Percentiles rank a stretch among this genome's conserved stretches.
These are phyloP conservation scores for Crocallis elinguaria DNA, from an alignment of 2,888 invertebrate genomes.

Conservation along the genomic window DNA sequence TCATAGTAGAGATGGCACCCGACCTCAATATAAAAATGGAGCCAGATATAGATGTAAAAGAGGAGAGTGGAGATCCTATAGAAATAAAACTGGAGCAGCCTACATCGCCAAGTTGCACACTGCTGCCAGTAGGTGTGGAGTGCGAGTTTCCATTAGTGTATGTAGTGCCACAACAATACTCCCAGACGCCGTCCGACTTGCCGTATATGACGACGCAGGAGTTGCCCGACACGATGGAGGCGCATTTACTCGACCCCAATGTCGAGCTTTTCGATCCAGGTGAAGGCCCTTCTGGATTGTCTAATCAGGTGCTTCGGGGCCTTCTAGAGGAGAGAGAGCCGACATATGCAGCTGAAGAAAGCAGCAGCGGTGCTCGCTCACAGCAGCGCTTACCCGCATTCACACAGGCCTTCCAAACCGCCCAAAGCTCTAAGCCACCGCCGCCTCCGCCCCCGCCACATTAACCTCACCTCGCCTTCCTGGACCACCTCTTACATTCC, in stretches of 20 bases:
- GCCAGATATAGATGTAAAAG: constrained; percentile 61
- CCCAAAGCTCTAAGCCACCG: constrained; percentile 78
- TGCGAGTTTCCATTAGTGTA: constrained; percentile 69
- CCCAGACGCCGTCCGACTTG: constrained; percentile 61
- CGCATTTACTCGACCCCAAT: constrained; percentile 62
- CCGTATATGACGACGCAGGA: constrained; percentile 58
- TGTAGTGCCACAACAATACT: constrained; percentile 66
- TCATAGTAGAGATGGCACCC: constrained; percentile 71
- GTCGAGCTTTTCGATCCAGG: constrained; percentile 67
- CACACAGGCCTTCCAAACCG: constrained; percentile 79
- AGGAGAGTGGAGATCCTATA: constrained; percentile 52
- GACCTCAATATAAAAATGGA: constrained; percentile 70
- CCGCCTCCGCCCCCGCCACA: constrained; percentile 76
- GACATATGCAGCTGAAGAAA: constrained; percentile 61
- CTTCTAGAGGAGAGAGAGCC: constrained; percentile 63
- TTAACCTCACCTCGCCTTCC: constrained; percentile 50
- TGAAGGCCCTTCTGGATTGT: constrained; percentile 73
- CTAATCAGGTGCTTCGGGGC: constrained; percentile 68
- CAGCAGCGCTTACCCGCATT: constrained; percentile 77
- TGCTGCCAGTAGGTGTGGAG: constrained; percentile 43
- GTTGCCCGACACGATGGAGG: constrained; percentile 56
- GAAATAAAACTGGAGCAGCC: constrained; percentile 65
- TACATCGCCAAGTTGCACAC: constrained; percentile 59
- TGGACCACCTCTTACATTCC: constrained; percentile 26
- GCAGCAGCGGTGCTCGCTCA: constrained; percentile 59